These are phyloP conservation scores for Apodemus speciosus DNA, from an alignment of 2,113 vertebrate species.

Conservation along the genomic window DNA sequence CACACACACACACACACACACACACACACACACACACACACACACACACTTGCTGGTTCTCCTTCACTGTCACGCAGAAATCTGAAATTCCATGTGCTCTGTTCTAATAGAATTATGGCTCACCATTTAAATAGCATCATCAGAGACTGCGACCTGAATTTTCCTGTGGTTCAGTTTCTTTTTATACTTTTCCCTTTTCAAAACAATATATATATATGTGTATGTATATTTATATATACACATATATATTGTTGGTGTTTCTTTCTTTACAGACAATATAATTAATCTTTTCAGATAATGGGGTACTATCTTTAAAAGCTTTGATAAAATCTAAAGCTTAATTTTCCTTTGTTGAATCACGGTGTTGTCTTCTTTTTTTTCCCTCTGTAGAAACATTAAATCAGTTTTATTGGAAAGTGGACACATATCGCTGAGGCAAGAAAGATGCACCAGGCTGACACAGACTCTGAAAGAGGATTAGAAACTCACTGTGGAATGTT, in stretches of 20 bases:
- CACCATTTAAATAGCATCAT: constrained; percentile 80
- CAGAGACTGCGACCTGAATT: constrained; percentile 79
- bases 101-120: constrained; percentile 82
- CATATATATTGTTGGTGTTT: constrained; percentile 58
- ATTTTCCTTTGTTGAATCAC: constrained; percentile 62
- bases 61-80: constrained; percentile 76
- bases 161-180: constrained; percentile 75
- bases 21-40: background rate
- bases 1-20: constrained; percentile 33
- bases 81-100: constrained; percentile 76
- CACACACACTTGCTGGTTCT: constrained; percentile 56
- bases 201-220: constrained; percentile 58
- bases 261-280: constrained; percentile 56
- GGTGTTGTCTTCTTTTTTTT: background rate
- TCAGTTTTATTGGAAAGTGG: constrained; percentile 65
- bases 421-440: constrained; percentile 27
- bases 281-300: constrained; percentile 49
- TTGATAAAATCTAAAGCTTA: constrained; percentile 61
- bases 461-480: background rate
- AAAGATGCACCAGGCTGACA: constrained; percentile 30
- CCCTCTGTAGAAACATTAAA: background rate
- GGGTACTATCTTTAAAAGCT: constrained; percentile 43
- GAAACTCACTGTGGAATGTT: constrained; percentile 47
- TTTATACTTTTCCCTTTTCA: constrained; percentile 56
- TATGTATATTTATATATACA: too few species aligned